A percentile compares a stretch with the other conserved stretches of the same genome.
phyloP scores from a whole-genome alignment of 2,113 vertebrate genomes.

The Gulo gulo region DNA sequence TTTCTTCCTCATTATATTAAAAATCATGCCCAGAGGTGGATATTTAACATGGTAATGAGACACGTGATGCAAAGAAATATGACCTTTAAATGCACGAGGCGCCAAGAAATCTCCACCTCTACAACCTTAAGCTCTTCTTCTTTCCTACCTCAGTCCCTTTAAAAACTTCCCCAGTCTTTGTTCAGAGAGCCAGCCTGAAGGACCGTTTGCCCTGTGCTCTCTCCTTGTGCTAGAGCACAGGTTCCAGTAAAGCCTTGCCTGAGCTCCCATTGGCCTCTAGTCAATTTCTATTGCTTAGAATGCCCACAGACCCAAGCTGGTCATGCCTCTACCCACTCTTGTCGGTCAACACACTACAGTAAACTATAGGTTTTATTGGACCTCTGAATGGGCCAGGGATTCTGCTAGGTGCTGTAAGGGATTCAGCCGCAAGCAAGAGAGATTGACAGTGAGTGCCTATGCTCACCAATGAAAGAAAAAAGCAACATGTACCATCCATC shows the following conservation, averaged over 20 bases:
- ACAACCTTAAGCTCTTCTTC: background rate
- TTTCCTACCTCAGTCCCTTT: background rate
- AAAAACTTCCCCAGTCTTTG: background rate
- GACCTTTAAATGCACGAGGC: background rate
- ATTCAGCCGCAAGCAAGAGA: background rate
- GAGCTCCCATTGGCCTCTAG: background rate
- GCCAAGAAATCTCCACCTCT: background rate
- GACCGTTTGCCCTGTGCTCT: background rate
- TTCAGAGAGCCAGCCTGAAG: background rate
- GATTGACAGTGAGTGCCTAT: background rate
- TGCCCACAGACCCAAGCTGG: background rate
- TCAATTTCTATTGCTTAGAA: background rate
- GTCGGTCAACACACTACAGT: fast-evolving
- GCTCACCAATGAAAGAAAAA: background rate
- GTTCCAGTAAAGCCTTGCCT: background rate
- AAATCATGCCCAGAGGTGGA: background rate
- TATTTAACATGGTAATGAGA: background rate
- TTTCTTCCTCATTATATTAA: background rate
- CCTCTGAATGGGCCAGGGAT: too few species aligned
- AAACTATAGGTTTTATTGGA: background rate
- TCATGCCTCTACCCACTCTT: background rate
- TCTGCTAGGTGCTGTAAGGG: background rate
- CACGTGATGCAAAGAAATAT: background rate
- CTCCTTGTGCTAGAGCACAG: background rate
- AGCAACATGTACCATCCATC: background rate